These are phyloP conservation scores for Neogale vison DNA, from an alignment of 2,113 vertebrate genomes.

Conservation along the genomic window DNA sequence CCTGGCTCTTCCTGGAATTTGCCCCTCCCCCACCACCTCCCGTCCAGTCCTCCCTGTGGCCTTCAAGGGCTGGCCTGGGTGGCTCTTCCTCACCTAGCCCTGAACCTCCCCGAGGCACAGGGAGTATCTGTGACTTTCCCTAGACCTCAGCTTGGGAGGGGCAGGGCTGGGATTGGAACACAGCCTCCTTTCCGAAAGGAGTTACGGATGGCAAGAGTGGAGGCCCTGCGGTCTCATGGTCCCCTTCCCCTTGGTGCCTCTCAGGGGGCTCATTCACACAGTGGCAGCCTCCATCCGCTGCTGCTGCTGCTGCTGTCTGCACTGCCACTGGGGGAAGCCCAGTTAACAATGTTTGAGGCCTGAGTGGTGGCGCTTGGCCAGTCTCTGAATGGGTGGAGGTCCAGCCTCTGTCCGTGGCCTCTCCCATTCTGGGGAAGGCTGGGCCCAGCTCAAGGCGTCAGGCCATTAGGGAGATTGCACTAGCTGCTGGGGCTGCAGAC, in stretches of 20 bases:
- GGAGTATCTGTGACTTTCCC: not conserved
- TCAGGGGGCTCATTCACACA: not conserved
- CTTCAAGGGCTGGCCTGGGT: not conserved
- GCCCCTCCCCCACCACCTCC: not conserved
- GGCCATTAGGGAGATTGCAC: too few relatives aligned
- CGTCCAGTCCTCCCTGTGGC: not conserved
- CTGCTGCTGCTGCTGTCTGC: too few relatives aligned
- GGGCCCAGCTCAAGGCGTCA: not conserved
- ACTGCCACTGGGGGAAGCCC: not conserved
- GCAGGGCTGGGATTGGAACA: not conserved
- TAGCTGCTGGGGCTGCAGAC: not conserved
- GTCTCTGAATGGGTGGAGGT: not conserved
- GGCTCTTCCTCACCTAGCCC: fast-evolving
- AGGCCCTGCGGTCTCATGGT: not conserved
- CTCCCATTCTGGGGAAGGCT: not conserved
- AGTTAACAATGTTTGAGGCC: not conserved
- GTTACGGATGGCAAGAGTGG: not conserved
- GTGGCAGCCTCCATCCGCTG: not conserved
- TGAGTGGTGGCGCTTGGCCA: not conserved
- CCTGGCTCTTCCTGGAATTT: not conserved
- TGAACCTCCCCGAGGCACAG: not conserved
- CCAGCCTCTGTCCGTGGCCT: not conserved
- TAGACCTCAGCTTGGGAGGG: not conserved
- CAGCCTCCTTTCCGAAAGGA: not conserved
- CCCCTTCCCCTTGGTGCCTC: too few relatives aligned